A percentile compares a stretch with the other conserved stretches of the same genome.
phyloP scores from a whole-genome alignment of 1,140 invertebrate genomes.

The honey bee (Apis mellifera) region Amel_HAv3.1 CM009945.2:6660501-6661000 shows the following conservation, averaged over 20 bases:
- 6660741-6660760: too few relatives aligned
- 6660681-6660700: constrained; percentile 21
- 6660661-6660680: background rate
- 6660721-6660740: background rate
- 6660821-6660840: background rate
- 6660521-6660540: too few relatives aligned
- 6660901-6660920: constrained; percentile 36
- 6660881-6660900: background rate
- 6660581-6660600: background rate
- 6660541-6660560: too few relatives aligned
- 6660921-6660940: too few relatives aligned
- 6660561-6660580: background rate
- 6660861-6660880: background rate
- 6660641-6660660: constrained; percentile 10
- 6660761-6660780: background rate
- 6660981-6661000: constrained; percentile 34
- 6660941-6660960: too few relatives aligned
- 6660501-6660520: background rate
- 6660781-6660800: constrained; percentile 18
- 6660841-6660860: background rate
- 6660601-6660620: background rate
- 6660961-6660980: constrained; percentile 41
- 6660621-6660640: constrained; percentile 8
- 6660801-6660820: background rate
- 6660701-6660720: background rate